Base-by-base conservation (phyloP, 1,140 invertebrate genomes). In the Drosophila micromelanica region DNA sequence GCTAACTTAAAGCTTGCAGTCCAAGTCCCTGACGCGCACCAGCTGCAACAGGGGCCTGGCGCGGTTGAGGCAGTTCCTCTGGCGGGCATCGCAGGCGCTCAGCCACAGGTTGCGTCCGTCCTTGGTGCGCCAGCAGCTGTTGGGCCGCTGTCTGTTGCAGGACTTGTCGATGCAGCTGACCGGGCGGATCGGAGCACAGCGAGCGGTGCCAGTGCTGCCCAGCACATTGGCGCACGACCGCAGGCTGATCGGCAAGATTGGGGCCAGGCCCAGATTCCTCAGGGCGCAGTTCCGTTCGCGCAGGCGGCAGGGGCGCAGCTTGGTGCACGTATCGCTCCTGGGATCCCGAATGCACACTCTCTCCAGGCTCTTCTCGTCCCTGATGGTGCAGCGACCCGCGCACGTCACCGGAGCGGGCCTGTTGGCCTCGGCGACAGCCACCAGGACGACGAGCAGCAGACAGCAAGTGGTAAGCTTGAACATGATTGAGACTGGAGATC, bases 221-320 rank as follows among this genome's bases (percentile, higher is more conserved):
- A 20, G 5, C 0, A 86, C 40, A n/a, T 40, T 46, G 40, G 68
- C 65, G 43, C 81, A 86, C 6, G 38, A 62, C 13, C 27, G 4
- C 5, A 11, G 0, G 6, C 35, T 64, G 0, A 63, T 78, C 48
- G 48, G 12, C 6, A 17, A 35, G 8, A 64, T 35, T 17, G 38
- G 43, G n/a, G 61, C n/a, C 48, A 43, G 11, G n/a, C 71, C 81
- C 1, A 49, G 30, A 1, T 45, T 32, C 23, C 75, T 52, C 35
- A 84, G 55, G 0, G 38, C 17, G 17, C 81, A 86, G 63, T 86
- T 86, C 48, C 46, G 43, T 46, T 86, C 84, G 4, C 84, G 73
- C n/a, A 84, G 56, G 0, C 62, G 56, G 38, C 84, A 89, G 30
- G 85, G 40, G 0, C 70, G 55, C 20, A 89, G 38, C 42, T 62